Evolutionary conservation across 1,140 invertebrate genomes (phyloP).

Genomic region (Apis dorsata): DNA sequence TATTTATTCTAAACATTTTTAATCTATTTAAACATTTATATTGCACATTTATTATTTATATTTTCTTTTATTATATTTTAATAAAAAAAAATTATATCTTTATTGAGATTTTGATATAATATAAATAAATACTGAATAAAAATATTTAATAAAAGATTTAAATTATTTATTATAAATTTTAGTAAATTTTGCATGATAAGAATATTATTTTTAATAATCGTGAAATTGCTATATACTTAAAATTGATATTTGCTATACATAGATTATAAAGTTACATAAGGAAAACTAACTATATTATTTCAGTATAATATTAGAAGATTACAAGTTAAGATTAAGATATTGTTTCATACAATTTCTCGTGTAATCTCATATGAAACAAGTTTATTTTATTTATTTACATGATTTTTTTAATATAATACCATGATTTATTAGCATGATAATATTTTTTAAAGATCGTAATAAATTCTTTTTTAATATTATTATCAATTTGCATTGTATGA

Average conservation of each 20-base stretch:
- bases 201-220: conserved; percentile 1
- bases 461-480: neutral
- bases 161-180: neutral
- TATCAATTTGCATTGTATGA: neutral
- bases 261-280: conserved; percentile 39
- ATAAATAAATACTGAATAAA: neutral
- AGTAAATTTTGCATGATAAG: no score
- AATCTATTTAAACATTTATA: neutral
- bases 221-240: conserved; percentile 21
- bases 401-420: no score
- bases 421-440: no score
- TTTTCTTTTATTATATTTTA: neutral
- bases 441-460: neutral
- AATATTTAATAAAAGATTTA: neutral
- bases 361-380: neutral
- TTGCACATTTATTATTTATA: neutral
- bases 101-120: neutral
- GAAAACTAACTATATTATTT: conserved; percentile 8
- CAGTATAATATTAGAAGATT: conserved; percentile 30
- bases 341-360: neutral
- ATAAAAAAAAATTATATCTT: neutral
- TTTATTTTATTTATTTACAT: neutral
- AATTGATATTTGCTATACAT: conserved; percentile 12
- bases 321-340: conserved; percentile 24
- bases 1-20: conserved; percentile 6